Evolutionary conservation across 2,113 vertebrate genomes (phyloP), one percentile per base, ranked within the genome.

Genomic region (Steatornis caripensis): DNA sequence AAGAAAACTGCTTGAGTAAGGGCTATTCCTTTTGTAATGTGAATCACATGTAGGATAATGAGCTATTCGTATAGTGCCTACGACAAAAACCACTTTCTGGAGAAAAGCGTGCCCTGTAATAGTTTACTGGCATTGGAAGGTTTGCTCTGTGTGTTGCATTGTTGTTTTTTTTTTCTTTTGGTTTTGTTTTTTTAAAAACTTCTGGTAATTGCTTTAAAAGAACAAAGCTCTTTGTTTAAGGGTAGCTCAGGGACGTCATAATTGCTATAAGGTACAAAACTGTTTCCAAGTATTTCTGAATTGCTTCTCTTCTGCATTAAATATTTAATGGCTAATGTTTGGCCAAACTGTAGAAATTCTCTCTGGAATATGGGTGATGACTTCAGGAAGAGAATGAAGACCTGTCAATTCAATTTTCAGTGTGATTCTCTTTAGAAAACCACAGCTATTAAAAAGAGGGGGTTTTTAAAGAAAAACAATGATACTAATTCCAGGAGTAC

Each of bases 201-300:
- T 98, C 98, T 98, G 98, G 98, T 98, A 98, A 98, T 98, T 97
- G 98, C 98, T 98, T 97, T 97, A 96, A 96, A 98, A 98, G 98
- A 98, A 98, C 98, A 98, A 97, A 98, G 98, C 98, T 98, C 98
- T 98, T 97, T 98, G 98, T 98, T 98, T 98, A 98, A 98, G 95
- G 95, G 95, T 97, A 98, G 98, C 98, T 97, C 95, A 97, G 98
- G 98, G 98, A 98, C 87, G 97, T 96, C 82, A 37, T 98, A 98
- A 98, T 98, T 98, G 98, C 98, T 96, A 94, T 93, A 78, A 98
- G 97, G 94, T 97, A 98, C 93, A 97, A 95, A 95, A 94, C 94
- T 92, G 84, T 95, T 98, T 98, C 97, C 98, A 98, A 98, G 97
- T 97, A 96, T 98, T 98, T 98, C 97, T 97, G 97, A 98, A 97